Percentiles rank a stretch among this genome's conserved stretches.
Conservation (phyloP, 2,797 vertebrate species). For the Acridotheres tristis region DNA sequence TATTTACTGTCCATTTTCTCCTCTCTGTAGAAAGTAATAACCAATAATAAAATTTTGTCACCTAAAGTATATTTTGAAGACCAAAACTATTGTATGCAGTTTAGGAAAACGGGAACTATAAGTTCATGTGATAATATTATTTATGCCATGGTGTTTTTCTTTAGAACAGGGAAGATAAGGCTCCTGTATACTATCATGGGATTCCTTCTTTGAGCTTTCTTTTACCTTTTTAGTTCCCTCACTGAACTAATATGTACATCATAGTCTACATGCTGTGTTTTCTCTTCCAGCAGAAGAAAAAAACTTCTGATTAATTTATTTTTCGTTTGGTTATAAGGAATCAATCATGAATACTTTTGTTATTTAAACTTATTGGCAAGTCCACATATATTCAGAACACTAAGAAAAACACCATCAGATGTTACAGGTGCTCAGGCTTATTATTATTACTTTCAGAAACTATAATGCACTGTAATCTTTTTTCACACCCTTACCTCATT, state of each 20-base stretch:
- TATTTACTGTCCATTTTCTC: background rate
- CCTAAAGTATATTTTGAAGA: constrained; percentile 39
- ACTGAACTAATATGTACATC: background rate
- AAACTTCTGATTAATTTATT: background rate
- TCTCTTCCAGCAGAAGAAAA: background rate
- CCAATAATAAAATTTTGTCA: constrained; percentile 21
- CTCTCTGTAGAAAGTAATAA: constrained; percentile 17
- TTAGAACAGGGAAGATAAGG: background rate
- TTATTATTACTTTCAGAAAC: background rate
- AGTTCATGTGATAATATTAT: background rate
- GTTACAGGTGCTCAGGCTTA: background rate
- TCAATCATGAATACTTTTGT: background rate
- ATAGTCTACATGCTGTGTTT: background rate
- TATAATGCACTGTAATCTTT: background rate
- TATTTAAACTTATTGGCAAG: background rate
- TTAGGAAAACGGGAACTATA: background rate
- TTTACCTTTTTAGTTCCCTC: background rate
- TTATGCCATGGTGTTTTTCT: background rate
- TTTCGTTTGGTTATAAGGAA: background rate
- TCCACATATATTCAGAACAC: background rate
- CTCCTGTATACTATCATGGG: background rate
- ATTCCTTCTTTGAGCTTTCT: background rate
- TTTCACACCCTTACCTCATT: background rate
- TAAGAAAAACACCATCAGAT: background rate
- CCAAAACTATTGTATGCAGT: background rate